phyloP scores from a whole-genome alignment of 2,797 vertebrate genomes.

The Balearica regulorum region DNA sequence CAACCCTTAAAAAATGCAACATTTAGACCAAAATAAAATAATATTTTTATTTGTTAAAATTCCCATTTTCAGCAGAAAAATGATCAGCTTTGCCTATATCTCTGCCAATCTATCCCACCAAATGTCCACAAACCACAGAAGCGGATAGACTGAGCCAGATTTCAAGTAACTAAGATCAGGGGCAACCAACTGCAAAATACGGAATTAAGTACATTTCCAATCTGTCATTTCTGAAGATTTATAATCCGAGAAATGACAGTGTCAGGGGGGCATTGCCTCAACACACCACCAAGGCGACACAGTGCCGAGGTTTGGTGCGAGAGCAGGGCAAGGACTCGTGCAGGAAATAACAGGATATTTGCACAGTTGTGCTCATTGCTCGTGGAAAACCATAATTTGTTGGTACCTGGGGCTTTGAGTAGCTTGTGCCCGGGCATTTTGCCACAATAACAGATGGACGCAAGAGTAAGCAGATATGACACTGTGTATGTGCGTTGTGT shows the following conservation, averaged over 20 bases:
- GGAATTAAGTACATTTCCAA: conserved; percentile 1
- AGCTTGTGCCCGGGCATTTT: conserved; percentile 17
- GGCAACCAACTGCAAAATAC: not conserved
- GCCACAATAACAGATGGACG: conserved; percentile 61
- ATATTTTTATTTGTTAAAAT: not conserved
- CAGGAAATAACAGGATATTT: not conserved
- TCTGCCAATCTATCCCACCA: not conserved
- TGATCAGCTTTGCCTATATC: not conserved
- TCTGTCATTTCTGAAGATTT: not conserved
- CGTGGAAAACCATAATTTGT: not conserved
- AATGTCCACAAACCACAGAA: not conserved
- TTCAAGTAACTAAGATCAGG: not conserved
- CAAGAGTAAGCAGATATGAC: conserved; percentile 13
- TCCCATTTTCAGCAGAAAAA: not conserved
- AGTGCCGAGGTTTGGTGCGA: not conserved
- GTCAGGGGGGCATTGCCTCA: not conserved
- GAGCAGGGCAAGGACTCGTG: not conserved
- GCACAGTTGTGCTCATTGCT: not conserved
- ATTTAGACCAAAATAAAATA: not conserved
- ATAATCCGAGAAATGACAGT: not conserved
- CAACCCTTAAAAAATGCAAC: not conserved
- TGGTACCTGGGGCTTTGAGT: not conserved
- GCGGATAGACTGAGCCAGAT: not conserved
- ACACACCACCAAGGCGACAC: not conserved
- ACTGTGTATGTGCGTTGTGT: not conserved